Conservation (phyloP, 2,113 vertebrate species). For the Crotalus helleri region DNA sequence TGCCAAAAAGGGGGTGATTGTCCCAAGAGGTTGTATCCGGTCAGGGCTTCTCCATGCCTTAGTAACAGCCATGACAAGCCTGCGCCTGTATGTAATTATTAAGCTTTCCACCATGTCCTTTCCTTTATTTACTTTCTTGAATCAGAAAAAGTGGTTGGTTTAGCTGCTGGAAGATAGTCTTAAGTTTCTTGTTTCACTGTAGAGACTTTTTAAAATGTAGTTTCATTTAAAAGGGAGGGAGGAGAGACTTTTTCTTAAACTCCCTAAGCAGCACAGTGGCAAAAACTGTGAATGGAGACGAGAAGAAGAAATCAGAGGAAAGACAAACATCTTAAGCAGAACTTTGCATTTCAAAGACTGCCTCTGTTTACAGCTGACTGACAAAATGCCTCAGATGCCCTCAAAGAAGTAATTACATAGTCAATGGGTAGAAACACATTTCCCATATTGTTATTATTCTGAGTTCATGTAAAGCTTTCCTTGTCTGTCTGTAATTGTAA, state of each 20-base stretch:
- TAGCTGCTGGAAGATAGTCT: conserved; percentile 28
- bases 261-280: conserved; percentile 37
- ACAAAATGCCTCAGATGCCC: conserved; percentile 60
- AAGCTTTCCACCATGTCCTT: conserved; percentile 26
- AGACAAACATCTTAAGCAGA: conserved; percentile 53
- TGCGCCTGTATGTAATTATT: conserved; percentile 6
- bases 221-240: neutral
- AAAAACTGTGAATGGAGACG: conserved; percentile 5
- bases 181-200: conserved; percentile 29
- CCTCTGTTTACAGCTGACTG: conserved; percentile 62
- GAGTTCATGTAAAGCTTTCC: conserved; percentile 43
- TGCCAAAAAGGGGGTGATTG: neutral
- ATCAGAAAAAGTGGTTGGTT: conserved; percentile 15
- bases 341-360: conserved; percentile 61
- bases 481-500: conserved; percentile 29
- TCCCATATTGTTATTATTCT: conserved; percentile 44
- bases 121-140: conserved; percentile 5
- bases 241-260: neutral
- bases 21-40: conserved; percentile 10
- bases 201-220: conserved; percentile 23
- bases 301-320: conserved; percentile 31
- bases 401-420: conserved; percentile 64
- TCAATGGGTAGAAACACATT: conserved; percentile 60
- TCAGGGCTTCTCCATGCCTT: conserved; percentile 4
- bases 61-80: neutral